Base-by-base conservation (phyloP, 2,888 invertebrate species). In the Pheosia tremula region DNA sequence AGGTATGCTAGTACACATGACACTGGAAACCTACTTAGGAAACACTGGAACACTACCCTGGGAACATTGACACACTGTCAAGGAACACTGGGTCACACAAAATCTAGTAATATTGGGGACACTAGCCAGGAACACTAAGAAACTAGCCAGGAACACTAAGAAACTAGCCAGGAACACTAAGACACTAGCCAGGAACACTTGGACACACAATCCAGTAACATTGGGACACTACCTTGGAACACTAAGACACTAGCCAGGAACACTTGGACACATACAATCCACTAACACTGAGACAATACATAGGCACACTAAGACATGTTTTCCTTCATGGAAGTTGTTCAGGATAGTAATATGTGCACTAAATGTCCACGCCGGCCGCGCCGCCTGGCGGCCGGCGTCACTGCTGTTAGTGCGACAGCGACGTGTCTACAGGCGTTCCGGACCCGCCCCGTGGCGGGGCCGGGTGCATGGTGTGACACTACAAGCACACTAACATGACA, bases 401-500 rank as follows among this genome's bases (percentile, higher is more conserved):
- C 50, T 50, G 37, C 54, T 10, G n/a, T 54, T 54, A 54, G 54
- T 74, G 97, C 98, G 81, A 97, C 98, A 85, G 98, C 98, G 24
- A 0, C 13, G 47, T 41, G 57, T 43, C 11, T 45, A 11, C 47
- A 36, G 45, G 43, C 57, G 36, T 47, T 47, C 47, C 57, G 57
- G 45, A 24, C 37, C 5, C 43, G 43, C 37, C 45, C 11, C 57
- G 47, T 47, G 24, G 54, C 54, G 37, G 6, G 54, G 5, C 38
- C 38, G 54, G 54, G 54, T 54, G 54, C 54, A 54, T 54, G 7
- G 24, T 6, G 0, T 9, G 9, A 38, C n/a, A 54, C 38, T 54
- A 54, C 54, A 39, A 43, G 9, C 43, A 9, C 9, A 9, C 9
- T 43, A 43, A 24, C 24, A 24, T 2, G 24, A 24, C 24, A 24